Evolutionary conservation across 64 coral and sea anemone genomes (phyloP).

Genomic region (Pachyseris speciosa): DNA sequence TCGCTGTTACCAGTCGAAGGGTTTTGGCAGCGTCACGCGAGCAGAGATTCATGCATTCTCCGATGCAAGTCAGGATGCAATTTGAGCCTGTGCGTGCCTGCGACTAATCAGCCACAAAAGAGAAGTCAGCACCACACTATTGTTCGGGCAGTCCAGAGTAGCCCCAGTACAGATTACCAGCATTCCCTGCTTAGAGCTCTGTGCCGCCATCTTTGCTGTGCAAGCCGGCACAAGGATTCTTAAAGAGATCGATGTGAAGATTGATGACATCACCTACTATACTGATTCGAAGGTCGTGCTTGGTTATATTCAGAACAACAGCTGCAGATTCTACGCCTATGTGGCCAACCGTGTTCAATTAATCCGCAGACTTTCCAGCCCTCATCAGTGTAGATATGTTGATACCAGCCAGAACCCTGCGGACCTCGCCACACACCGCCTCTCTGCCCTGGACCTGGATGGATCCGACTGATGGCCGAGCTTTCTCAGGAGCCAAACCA

Average conservation of each 20-base stretch:
- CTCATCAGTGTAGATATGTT: slow-evolving; percentile 40
- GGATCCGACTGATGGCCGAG: slow-evolving; percentile 41
- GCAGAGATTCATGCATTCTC: no score
- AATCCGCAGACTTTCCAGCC: slow-evolving; percentile 22
- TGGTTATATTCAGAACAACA: background rate
- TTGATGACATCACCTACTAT: background rate
- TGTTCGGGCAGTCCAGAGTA: background rate
- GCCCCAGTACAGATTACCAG: background rate
- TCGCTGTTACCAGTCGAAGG: background rate
- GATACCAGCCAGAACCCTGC: slow-evolving; percentile 61
- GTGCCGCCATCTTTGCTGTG: background rate
- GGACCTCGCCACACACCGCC: slow-evolving; percentile 41
- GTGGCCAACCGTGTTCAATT: slow-evolving; percentile 59
- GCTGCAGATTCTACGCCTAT: background rate
- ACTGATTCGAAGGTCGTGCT: no score
- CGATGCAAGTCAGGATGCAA: slow-evolving; percentile 15
- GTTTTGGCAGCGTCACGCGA: background rate
- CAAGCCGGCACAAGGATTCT: background rate
- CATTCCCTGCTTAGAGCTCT: slow-evolving; percentile 20
- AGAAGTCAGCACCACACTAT: background rate
- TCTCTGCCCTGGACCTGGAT: background rate
- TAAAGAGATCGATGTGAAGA: slow-evolving; percentile 10
- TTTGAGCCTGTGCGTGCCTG: background rate
- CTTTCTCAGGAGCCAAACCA: slow-evolving; percentile 16
- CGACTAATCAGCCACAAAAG: background rate